Conservation (phyloP, 2,888 invertebrate species). For the Sphecodes monilicornis region DNA sequence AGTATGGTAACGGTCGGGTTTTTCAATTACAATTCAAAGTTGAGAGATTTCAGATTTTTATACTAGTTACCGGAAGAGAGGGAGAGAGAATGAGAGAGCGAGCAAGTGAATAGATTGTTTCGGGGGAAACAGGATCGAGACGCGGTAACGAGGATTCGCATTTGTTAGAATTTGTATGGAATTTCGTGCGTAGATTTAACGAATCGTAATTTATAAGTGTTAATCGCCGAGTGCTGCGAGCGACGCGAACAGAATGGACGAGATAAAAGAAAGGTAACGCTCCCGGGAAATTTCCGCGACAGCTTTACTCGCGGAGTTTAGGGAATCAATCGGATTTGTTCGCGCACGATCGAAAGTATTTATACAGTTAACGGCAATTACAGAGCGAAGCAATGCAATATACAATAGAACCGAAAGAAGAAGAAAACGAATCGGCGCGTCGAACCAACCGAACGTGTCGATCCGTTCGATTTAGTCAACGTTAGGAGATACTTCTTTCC, state of each 20-base stretch:
- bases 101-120: neutral
- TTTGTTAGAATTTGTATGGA: constrained; percentile 18
- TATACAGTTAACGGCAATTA: constrained; percentile 35
- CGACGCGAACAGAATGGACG: neutral
- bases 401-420: constrained; percentile 25
- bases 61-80: neutral
- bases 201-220: constrained; percentile 23
- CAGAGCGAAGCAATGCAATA: constrained; percentile 43
- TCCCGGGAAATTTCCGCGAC: constrained; percentile 21
- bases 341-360: constrained; percentile 36
- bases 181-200: constrained; percentile 14
- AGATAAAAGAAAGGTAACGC: constrained; percentile 2
- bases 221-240: constrained; percentile 22
- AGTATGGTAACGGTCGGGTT: constrained; percentile 5
- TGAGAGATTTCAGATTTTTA: constrained; percentile 20
- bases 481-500: constrained; percentile 34
- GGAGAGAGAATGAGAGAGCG: neutral
- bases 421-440: constrained; percentile 37
- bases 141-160: neutral
- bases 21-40: constrained; percentile 16
- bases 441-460: constrained; percentile 25
- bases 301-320: constrained; percentile 21
- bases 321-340: constrained; percentile 37
- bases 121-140: neutral
- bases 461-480: constrained; percentile 44